A percentile compares a stretch with the other conserved stretches of the same genome.
These are phyloP conservation scores for Diloba caeruleocephala DNA, from an alignment of 2,888 invertebrate species.

Conservation along the genomic window DNA sequence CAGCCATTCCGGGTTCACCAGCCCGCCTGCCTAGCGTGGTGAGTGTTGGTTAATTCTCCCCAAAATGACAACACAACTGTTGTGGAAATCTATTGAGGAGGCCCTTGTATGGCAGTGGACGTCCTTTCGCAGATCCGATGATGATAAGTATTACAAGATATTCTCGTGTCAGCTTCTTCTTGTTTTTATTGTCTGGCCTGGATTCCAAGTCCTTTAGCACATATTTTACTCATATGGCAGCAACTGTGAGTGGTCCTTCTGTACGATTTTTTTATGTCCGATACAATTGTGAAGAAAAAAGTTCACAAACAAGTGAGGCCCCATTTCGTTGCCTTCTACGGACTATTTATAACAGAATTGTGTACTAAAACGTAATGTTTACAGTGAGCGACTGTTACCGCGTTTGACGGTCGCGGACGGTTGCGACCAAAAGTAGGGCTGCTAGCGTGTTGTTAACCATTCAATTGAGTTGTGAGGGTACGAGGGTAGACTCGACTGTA, in stretches of 20 bases:
- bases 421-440: constrained; percentile 54
- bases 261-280: constrained; percentile 8
- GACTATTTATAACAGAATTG: constrained; percentile 60
- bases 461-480: constrained; percentile 15
- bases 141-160: too few relatives aligned
- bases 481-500: constrained; percentile 3
- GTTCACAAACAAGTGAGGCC: constrained; percentile 50
- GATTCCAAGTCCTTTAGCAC: too few relatives aligned
- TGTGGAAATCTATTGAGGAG: too few relatives aligned
- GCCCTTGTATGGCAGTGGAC: too few relatives aligned
- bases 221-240: too few relatives aligned
- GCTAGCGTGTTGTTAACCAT: constrained; percentile 12
- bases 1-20: too few relatives aligned
- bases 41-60: too few relatives aligned
- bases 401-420: constrained; percentile 44
- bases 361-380: constrained; percentile 57
- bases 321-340: constrained; percentile 50
- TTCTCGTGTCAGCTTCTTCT: too few relatives aligned
- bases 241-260: constrained; percentile 24
- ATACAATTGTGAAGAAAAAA: constrained; percentile 39
- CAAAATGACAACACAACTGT: too few relatives aligned
- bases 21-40: too few relatives aligned
- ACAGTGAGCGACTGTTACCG: constrained; percentile 49
- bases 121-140: too few relatives aligned
- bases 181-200: too few relatives aligned